These are phyloP conservation scores for Lophotis ruficrista DNA, from an alignment of 2,113 vertebrate species.

Conservation along the genomic window DNA sequence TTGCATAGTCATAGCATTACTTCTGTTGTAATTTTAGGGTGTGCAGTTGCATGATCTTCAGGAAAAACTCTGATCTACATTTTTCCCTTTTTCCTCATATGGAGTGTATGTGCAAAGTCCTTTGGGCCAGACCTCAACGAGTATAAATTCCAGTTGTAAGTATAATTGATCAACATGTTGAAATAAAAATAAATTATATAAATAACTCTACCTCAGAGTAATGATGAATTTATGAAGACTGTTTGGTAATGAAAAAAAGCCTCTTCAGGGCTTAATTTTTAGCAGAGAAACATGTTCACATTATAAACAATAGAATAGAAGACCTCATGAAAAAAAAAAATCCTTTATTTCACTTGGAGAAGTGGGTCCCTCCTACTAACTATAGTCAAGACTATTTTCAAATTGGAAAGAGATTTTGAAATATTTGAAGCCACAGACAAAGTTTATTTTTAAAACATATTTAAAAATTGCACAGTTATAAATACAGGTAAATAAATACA, in stretches of 20 bases:
- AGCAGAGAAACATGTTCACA: neutral
- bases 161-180: neutral
- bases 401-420: conserved; percentile 52
- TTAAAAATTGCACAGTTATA: conserved; percentile 80
- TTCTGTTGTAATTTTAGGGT: neutral
- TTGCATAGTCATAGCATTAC: neutral
- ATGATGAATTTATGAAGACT: neutral
- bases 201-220: neutral
- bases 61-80: neutral
- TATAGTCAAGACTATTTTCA: conserved; percentile 2
- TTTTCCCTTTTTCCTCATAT: neutral
- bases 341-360: conserved; percentile 13
- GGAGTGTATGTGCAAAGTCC: neutral
- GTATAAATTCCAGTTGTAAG: neutral
- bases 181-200: neutral
- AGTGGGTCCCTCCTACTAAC: neutral
- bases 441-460: conserved; percentile 82
- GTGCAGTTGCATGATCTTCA: neutral
- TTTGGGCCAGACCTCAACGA: neutral
- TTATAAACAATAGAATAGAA: neutral
- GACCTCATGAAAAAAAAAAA: neutral
- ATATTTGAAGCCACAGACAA: conserved; percentile 76
- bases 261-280: neutral
- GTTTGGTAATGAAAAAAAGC: neutral
- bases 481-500: conserved; percentile 79